A percentile compares a stretch with the other conserved stretches of the same genome.
Evolutionary conservation across 2,113 vertebrate species (phyloP).

Genomic region (Plotosus lineatus): DNA sequence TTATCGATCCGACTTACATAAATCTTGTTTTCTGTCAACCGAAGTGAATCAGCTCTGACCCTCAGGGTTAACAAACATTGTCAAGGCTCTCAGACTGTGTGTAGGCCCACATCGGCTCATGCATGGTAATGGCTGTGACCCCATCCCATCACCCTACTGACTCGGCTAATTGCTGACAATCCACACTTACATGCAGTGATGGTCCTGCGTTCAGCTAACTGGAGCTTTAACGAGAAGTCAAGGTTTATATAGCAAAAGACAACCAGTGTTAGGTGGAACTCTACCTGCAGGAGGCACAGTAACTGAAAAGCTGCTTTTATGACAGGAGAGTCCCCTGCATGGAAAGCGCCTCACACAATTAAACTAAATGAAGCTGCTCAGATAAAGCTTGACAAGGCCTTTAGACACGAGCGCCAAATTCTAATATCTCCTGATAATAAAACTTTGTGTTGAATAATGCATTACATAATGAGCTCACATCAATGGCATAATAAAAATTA

Average conservation of each 20-base stretch:
- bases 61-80: slow-evolving; percentile 97
- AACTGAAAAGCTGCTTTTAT: slow-evolving; percentile 85
- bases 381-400: slow-evolving; percentile 83
- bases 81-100: slow-evolving; percentile 89
- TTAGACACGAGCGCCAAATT: neutral
- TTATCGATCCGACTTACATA: slow-evolving; percentile 97
- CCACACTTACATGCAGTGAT: slow-evolving; percentile 81
- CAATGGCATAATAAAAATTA: neutral
- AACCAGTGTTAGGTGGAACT: slow-evolving; percentile 91
- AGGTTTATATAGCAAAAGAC: slow-evolving; percentile 88
- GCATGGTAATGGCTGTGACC: slow-evolving; percentile 88
- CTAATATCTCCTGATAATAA: neutral
- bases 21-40: slow-evolving; percentile 97
- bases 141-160: slow-evolving; percentile 89
- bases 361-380: slow-evolving; percentile 86
- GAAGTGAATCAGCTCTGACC: slow-evolving; percentile 97
- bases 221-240: slow-evolving; percentile 86
- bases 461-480: neutral
- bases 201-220: slow-evolving; percentile 72
- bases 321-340: slow-evolving; percentile 83
- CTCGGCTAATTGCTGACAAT: slow-evolving; percentile 97
- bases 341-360: slow-evolving; percentile 84
- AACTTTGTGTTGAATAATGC: neutral
- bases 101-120: slow-evolving; percentile 73
- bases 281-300: slow-evolving; percentile 90